Conservation (phyloP, 2,888 invertebrate genomes). For the Drosophila percnosoma region DNA sequence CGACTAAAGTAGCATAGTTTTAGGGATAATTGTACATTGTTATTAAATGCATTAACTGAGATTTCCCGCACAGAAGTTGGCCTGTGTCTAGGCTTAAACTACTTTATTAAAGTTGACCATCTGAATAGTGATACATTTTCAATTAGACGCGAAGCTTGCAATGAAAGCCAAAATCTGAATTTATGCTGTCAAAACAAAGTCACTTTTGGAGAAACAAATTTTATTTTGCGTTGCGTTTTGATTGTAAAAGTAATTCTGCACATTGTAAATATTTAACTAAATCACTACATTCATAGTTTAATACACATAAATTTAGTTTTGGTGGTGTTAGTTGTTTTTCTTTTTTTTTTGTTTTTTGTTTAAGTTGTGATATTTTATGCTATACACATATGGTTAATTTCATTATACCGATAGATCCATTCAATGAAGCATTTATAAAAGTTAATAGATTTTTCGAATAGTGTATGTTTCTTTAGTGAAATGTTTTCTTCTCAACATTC, state of each 20-base stretch:
- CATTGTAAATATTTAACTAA: slow-evolving; percentile 73
- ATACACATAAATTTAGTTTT: slow-evolving; percentile 76
- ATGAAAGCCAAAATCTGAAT: neutral
- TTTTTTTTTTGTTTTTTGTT: slow-evolving; percentile 19
- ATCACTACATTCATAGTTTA: slow-evolving; percentile 67
- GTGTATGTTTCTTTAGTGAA: slow-evolving; percentile 18
- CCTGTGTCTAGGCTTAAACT: neutral
- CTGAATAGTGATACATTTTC: neutral
- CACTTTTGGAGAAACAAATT: slow-evolving; percentile 53
- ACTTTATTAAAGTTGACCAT: neutral
- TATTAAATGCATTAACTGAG: neutral
- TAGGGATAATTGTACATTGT: neutral
- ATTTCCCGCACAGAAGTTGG: neutral
- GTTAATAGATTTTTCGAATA: slow-evolving; percentile 18
- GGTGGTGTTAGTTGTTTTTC: slow-evolving; percentile 63
- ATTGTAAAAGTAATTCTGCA: slow-evolving; percentile 69
- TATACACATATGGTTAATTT: slow-evolving; percentile 59
- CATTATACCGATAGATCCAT: slow-evolving; percentile 54
- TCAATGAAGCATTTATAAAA: slow-evolving; percentile 70
- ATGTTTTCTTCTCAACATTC: slow-evolving; percentile 29
- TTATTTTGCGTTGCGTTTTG: slow-evolving; percentile 62
- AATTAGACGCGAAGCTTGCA: neutral
- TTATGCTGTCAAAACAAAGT: neutral
- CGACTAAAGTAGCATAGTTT: slow-evolving; percentile 7
- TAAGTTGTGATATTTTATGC: slow-evolving; percentile 60